Evolutionary conservation across 2,113 vertebrate species (phyloP), one percentile per base, ranked within the genome.

Genomic region (Elgaria multicarinata): DNA sequence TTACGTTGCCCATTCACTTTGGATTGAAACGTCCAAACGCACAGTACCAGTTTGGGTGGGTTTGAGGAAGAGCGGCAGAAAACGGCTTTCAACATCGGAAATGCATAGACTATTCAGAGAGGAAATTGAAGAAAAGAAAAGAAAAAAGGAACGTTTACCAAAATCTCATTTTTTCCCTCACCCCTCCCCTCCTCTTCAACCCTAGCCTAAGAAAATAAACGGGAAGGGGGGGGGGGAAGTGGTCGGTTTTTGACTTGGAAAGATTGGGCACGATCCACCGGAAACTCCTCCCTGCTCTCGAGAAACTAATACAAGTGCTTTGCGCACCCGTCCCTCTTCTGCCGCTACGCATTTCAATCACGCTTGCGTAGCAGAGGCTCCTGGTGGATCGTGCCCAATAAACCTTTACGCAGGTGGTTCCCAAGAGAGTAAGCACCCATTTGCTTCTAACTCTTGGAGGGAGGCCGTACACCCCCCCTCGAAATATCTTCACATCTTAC

Each of bases 21-120:
- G 93, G 96, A 93, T 94, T 94, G 39, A 69, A 18, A 89, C 0
- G 0, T 92, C 95, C 81, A 76, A 87, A 90, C 50, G 64, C 44
- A 87, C 90, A 83, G 92, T 66, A 91, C 93, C 92, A 4, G 13
- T 78, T 78, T 85, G 53, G 67, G 22, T 1, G 12, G 31, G 4
- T 16, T 3, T 28, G 72, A 87, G 88, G 53, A 72, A 91, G 89
- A 92, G 92, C 46, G 92, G 95, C 84, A 92, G 90, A 89, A 93
- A 93, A 95, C 0, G 44, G 93, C 83, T 94, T 62, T 67, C 87
- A 81, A 77, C 89, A 87, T 67, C 89, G 88, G 88, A 94, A 95
- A 96, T 96, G 96, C 96, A 97, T 94, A 97, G 97, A 97, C 93
- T 90, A 58, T 90, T 92, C 80, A 14, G 50, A 93, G 87, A 95